A percentile compares a stretch with the other conserved stretches of the same genome.
phyloP scores from a whole-genome alignment of 2,888 invertebrate genomes.

The Drosophila melanosoma region DNA sequence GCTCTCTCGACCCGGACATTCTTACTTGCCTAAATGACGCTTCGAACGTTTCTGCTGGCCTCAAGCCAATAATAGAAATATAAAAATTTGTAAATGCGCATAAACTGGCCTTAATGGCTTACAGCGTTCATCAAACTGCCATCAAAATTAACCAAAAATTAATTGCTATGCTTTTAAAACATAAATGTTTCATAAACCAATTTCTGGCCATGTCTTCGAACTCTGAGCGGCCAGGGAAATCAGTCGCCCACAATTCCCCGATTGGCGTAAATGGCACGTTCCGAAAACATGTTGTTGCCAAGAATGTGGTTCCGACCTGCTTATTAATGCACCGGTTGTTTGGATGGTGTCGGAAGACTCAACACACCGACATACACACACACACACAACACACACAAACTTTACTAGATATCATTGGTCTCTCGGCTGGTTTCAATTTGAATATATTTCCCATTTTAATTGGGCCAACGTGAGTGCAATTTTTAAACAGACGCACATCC shows the following conservation, averaged over 20 bases:
- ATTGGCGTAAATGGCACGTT: slow-evolving; percentile 46
- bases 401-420: slow-evolving; percentile 3
- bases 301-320: slow-evolving; percentile 19
- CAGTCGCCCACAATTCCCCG: slow-evolving; percentile 13
- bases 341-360: background rate
- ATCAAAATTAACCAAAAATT: slow-evolving; percentile 32
- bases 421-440: slow-evolving; percentile 22
- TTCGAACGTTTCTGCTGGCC: slow-evolving; percentile 3
- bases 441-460: slow-evolving; percentile 43
- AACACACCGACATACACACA: background rate
- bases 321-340: slow-evolving; percentile 30
- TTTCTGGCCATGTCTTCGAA: slow-evolving; percentile 15
- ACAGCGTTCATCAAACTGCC: slow-evolving; percentile 36
- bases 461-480: slow-evolving; percentile 56
- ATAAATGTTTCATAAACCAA: slow-evolving; percentile 13
- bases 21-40: slow-evolving; percentile 33
- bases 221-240: background rate
- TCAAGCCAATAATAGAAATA: slow-evolving; percentile 12
- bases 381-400: background rate
- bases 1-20: background rate
- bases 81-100: slow-evolving; percentile 22
- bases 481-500: slow-evolving; percentile 26
- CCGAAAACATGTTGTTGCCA: slow-evolving; percentile 16
- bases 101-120: slow-evolving; percentile 31
- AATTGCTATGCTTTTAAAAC: slow-evolving; percentile 12